These are phyloP conservation scores for Notarius quadriscutis DNA, from an alignment of 2,113 vertebrate genomes.

Conservation along the genomic window DNA sequence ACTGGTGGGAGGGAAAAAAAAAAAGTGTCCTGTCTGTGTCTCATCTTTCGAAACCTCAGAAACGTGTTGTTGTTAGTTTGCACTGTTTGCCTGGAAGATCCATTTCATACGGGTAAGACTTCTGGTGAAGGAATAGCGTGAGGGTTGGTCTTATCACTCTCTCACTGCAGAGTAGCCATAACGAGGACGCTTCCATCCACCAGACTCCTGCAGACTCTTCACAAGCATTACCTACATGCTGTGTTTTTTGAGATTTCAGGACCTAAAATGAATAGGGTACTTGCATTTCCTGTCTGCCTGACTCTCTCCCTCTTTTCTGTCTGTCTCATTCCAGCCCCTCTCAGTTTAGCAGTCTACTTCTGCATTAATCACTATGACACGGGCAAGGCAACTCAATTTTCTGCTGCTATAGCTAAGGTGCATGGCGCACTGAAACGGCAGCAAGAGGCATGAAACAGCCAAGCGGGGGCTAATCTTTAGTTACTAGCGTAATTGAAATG, in stretches of 20 bases:
- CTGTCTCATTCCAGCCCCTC: conserved; percentile 59
- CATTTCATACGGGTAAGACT: conserved; percentile 61
- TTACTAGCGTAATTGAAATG: conserved; percentile 99
- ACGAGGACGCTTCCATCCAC: conserved; percentile 51
- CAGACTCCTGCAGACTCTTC: conserved; percentile 57
- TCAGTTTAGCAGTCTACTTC: conserved; percentile 95
- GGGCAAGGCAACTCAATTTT: conserved; percentile 99
- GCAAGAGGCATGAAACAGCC: conserved; percentile 96
- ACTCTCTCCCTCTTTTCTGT: conserved; percentile 28
- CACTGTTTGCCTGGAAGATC: conserved; percentile 34
- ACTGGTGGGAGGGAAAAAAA: conserved; percentile 20
- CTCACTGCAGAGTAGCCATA: neutral
- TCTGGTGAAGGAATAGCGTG: conserved; percentile 54
- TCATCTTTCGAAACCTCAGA: conserved; percentile 50
- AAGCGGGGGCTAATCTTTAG: conserved; percentile 98
- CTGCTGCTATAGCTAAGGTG: conserved; percentile 99
- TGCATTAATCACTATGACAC: conserved; percentile 99
- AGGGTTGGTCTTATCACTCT: conserved; percentile 18
- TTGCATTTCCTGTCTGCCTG: conserved; percentile 43
- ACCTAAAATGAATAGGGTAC: conserved; percentile 11
- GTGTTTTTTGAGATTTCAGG: conserved; percentile 14
- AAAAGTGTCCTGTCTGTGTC: conserved; percentile 49
- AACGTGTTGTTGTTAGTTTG: neutral
- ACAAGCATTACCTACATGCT: conserved; percentile 15
- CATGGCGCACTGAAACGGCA: conserved; percentile 86